Evolutionary conservation across 2,797 vertebrate species (phyloP).

Genomic region (Miichthys miiuy): DNA sequence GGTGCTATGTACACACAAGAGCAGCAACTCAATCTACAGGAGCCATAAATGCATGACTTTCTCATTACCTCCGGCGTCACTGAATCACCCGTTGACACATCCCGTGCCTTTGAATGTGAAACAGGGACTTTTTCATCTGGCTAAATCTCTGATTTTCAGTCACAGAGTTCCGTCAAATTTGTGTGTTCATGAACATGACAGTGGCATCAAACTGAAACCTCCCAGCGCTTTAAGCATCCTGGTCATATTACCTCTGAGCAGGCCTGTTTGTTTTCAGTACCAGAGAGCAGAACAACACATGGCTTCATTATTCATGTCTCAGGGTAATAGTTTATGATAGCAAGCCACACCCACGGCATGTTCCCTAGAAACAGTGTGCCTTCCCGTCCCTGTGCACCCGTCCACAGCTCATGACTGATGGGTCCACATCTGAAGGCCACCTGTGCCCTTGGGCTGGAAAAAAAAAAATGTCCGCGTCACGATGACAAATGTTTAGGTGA

Average conservation of each 20-base stretch:
- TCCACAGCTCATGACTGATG: slow-evolving; percentile 69
- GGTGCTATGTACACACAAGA: slow-evolving; percentile 44
- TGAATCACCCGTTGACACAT: slow-evolving; percentile 52
- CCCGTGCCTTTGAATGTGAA: slow-evolving; percentile 46
- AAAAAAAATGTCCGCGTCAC: slow-evolving; percentile 49
- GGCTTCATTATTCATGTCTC: slow-evolving; percentile 44
- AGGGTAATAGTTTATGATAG: slow-evolving; percentile 53
- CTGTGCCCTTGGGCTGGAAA: slow-evolving; percentile 71
- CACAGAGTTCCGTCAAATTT: slow-evolving; percentile 16
- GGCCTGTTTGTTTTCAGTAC: slow-evolving; percentile 9
- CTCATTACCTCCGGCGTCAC: slow-evolving; percentile 58
- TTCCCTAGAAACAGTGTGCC: slow-evolving; percentile 43
- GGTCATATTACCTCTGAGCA: slow-evolving; percentile 4
- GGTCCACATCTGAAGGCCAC: slow-evolving; percentile 66
- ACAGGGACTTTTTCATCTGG: slow-evolving; percentile 11
- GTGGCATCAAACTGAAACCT: slow-evolving; percentile 32
- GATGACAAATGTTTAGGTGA: slow-evolving; percentile 46
- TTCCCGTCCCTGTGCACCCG: slow-evolving; percentile 23
- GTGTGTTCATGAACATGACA: slow-evolving; percentile 59
- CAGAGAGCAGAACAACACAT: slow-evolving; percentile 25
- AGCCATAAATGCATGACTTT: slow-evolving; percentile 67
- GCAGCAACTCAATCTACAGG: slow-evolving; percentile 58
- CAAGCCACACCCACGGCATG: slow-evolving; percentile 48
- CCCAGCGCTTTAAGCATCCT: slow-evolving; percentile 17
- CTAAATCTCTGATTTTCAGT: slow-evolving; percentile 37